phyloP scores from a whole-genome alignment of 2,797 vertebrate species.

The Sebastes diploproa region DNA sequence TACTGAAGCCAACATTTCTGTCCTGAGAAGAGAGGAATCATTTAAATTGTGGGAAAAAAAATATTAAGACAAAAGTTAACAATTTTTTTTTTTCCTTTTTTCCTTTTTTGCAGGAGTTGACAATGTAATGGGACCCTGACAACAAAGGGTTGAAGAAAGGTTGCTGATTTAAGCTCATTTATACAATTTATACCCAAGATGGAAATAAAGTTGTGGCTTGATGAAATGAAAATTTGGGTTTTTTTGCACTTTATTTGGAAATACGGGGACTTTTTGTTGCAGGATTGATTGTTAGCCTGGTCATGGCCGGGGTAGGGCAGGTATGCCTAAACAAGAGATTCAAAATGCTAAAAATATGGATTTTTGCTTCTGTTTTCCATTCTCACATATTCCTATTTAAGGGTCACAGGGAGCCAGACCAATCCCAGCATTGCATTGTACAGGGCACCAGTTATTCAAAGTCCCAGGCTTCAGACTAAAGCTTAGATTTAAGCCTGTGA shows the following conservation, averaged over 20 bases:
- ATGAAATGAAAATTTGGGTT: conserved; percentile 57
- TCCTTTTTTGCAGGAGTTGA: conserved; percentile 89
- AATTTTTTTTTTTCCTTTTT: background rate
- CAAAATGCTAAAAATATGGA: background rate
- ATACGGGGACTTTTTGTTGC: background rate
- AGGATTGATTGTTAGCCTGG: background rate
- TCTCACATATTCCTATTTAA: background rate
- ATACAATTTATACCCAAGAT: conserved; percentile 98
- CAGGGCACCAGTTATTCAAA: background rate
- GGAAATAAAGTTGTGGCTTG: conserved; percentile 97
- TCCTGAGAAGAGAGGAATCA: conserved; percentile 84
- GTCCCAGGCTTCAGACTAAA: background rate
- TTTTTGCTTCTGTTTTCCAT: background rate
- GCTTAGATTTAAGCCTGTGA: background rate
- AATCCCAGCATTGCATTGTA: background rate
- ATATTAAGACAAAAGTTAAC: background rate
- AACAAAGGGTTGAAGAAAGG: conserved; percentile 82
- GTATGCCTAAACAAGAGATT: background rate
- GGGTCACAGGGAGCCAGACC: background rate
- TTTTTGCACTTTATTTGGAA: background rate
- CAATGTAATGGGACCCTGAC: conserved; percentile 86
- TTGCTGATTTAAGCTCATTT: conserved; percentile 91
- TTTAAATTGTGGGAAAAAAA: background rate
- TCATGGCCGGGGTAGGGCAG: background rate
- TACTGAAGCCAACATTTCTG: conserved; percentile 84